phyloP scores from a whole-genome alignment of 2,797 vertebrate species.

The Bovichtus variegatus region DNA sequence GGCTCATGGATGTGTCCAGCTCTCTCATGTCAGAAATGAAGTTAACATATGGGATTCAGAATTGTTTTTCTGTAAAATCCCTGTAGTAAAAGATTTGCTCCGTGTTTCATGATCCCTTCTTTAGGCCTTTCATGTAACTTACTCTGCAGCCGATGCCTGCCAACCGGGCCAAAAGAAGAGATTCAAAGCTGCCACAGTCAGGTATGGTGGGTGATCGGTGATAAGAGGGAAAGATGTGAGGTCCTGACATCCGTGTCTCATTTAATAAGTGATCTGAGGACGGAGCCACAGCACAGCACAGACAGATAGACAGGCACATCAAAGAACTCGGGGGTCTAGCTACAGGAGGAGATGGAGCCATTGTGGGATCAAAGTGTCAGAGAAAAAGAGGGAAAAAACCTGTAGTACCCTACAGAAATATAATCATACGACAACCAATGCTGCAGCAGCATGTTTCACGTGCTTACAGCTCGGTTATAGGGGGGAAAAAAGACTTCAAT shows the following conservation, averaged over 20 bases:
- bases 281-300: conserved; percentile 42
- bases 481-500: conserved; percentile 48
- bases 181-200: conserved; percentile 61
- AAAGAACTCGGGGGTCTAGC: conserved; percentile 63
- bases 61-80: conserved; percentile 54
- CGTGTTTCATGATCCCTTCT: conserved; percentile 50
- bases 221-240: conserved; percentile 73
- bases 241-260: conserved; percentile 72
- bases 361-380: conserved; percentile 70
- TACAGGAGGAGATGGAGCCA: conserved; percentile 64
- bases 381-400: conserved; percentile 21
- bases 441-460: conserved; percentile 48
- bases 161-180: conserved; percentile 47
- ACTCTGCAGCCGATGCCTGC: conserved; percentile 48
- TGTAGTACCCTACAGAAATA: conserved; percentile 57
- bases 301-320: conserved; percentile 68
- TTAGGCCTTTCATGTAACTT: conserved; percentile 58
- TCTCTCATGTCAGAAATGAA: conserved; percentile 33
- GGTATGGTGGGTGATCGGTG: conserved; percentile 62
- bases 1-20: not conserved
- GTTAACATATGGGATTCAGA: conserved; percentile 35
- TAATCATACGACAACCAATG: conserved; percentile 49
- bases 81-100: conserved; percentile 28
- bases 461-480: conserved; percentile 34
- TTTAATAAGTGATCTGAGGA: conserved; percentile 75